phyloP scores from a whole-genome alignment of 23 tunicate species.

The Phallusia fumigata region DNA sequence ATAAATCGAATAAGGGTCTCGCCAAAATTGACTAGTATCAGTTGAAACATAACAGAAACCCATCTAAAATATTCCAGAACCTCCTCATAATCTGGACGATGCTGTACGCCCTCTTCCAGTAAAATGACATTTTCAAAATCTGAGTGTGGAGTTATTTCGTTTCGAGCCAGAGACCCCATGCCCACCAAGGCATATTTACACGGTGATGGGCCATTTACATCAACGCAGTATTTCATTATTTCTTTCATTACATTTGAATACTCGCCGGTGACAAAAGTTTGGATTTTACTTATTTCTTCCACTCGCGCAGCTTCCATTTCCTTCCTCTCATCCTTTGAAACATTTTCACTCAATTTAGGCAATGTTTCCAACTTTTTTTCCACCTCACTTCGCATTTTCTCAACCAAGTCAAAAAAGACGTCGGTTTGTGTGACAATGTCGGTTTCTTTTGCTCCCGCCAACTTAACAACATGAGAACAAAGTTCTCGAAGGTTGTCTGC shows the following conservation, averaged over 20 bases:
- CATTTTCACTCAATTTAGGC: neutral
- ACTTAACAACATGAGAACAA: slow-evolving; percentile 23
- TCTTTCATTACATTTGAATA: slow-evolving; percentile 26
- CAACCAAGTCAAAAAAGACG: neutral
- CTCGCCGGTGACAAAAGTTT: slow-evolving; percentile 23
- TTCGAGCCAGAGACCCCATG: slow-evolving; percentile 47
- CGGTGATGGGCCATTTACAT: slow-evolving; percentile 44
- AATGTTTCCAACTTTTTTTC: neutral
- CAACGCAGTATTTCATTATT: slow-evolving; percentile 20
- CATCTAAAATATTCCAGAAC: slow-evolving; percentile 54
- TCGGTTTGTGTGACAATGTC: neutral
- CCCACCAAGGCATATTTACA: slow-evolving; percentile 46
- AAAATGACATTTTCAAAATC: slow-evolving; percentile 46
- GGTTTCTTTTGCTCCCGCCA: slow-evolving; percentile 19
- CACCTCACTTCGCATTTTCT: neutral
- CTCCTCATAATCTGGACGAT: slow-evolving; percentile 10
- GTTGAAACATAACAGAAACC: slow-evolving; percentile 56
- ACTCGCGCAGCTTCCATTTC: neutral
- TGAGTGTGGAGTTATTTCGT: slow-evolving; percentile 50
- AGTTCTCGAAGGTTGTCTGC: slow-evolving; percentile 16
- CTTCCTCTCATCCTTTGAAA: neutral
- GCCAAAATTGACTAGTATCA: slow-evolving; percentile 34
- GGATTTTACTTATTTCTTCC: neutral
- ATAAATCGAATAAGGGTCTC: slow-evolving; percentile 34
- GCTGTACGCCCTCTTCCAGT: slow-evolving; percentile 26